phyloP scores from a whole-genome alignment of 2,113 vertebrate species.

The Conger conger region DNA sequence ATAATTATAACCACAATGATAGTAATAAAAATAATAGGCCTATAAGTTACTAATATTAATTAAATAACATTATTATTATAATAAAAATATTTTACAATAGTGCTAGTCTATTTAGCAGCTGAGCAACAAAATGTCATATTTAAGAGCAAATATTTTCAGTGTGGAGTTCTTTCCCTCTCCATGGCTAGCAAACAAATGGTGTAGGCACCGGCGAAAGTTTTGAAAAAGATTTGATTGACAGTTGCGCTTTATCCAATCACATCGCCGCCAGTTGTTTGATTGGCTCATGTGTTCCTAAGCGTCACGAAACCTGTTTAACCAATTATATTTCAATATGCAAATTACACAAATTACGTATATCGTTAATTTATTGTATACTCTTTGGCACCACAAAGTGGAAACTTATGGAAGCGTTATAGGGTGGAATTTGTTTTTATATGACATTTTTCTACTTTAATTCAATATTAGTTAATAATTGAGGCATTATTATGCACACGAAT shows the following conservation, averaged over 20 bases:
- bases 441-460: not conserved
- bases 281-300: not conserved
- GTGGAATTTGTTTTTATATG: not conserved
- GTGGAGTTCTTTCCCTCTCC: not conserved
- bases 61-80: too few relatives aligned
- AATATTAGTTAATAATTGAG: too few relatives aligned
- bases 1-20: too few relatives aligned
- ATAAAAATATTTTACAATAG: not conserved
- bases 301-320: not conserved
- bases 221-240: slow-evolving; percentile 56
- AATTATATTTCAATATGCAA: not conserved
- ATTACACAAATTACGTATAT: not conserved
- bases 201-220: too few relatives aligned
- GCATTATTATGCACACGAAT: too few relatives aligned
- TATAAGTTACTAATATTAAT: too few relatives aligned
- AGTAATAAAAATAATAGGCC: too few relatives aligned
- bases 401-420: slow-evolving; percentile 43
- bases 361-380: slow-evolving; percentile 32
- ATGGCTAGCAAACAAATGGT: not conserved
- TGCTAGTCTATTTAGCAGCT: not conserved
- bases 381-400: slow-evolving; percentile 65
- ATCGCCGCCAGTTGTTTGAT: not conserved
- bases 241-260: slow-evolving; percentile 53
- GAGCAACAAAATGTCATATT: not conserved
- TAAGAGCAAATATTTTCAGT: not conserved